Conservation (phyloP, 2,113 vertebrate species). For the Morphnarchus princeps region DNA sequence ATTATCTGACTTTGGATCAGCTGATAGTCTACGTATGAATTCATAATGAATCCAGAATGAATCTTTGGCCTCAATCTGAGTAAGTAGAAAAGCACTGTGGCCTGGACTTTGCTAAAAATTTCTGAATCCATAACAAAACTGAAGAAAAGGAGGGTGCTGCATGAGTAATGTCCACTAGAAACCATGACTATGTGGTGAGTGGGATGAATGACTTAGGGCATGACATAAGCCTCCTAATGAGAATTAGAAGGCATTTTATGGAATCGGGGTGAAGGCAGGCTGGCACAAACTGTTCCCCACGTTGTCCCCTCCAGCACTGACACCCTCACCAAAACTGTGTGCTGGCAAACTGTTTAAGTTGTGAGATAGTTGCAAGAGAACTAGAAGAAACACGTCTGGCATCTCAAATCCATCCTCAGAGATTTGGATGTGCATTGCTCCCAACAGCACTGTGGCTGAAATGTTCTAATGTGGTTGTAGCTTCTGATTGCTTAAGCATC, state of each 20-base stretch:
- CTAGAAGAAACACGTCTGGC: neutral
- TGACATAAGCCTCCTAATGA: neutral
- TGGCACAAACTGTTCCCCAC: neutral
- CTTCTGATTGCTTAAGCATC: neutral
- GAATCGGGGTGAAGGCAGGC: neutral
- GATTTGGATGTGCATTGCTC: neutral
- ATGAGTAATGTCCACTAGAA: neutral
- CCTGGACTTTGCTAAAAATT: neutral
- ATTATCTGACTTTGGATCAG: conserved; percentile 31
- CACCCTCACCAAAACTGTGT: neutral
- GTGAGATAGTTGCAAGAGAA: neutral
- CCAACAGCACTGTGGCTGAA: neutral
- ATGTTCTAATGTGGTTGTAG: neutral
- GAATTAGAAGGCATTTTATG: neutral
- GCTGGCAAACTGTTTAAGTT: neutral
- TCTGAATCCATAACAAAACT: neutral
- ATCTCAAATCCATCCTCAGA: neutral
- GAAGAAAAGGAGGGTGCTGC: neutral
- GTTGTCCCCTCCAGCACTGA: neutral
- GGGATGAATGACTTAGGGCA: neutral
- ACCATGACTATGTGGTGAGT: neutral
- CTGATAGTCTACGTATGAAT: conserved; percentile 4
- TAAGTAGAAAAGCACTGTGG: neutral
- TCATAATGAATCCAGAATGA: conserved; percentile 19
- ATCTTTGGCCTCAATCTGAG: neutral